phyloP scores from a whole-genome alignment of 2,797 vertebrate genomes.

The Coregonus suidteri region DNA sequence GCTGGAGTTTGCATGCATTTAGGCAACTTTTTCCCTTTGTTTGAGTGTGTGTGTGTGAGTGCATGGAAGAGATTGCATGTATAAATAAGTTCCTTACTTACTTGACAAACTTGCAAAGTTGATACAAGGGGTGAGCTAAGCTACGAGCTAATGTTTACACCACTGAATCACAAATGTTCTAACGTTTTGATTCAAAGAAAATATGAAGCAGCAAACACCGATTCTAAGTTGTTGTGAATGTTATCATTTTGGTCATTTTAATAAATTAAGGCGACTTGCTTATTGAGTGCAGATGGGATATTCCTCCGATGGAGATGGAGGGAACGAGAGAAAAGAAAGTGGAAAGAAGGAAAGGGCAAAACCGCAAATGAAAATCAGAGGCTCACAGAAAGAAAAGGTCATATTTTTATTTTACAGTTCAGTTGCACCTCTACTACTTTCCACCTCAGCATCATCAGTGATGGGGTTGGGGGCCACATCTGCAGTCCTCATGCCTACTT shows the following conservation, averaged over 20 bases:
- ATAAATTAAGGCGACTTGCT: background rate
- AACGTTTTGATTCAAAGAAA: background rate
- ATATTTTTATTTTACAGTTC: background rate
- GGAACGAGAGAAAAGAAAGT: background rate
- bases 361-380: background rate
- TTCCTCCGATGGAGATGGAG: background rate
- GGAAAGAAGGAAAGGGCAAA: background rate
- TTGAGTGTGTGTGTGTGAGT: no score
- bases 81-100: background rate
- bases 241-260: background rate
- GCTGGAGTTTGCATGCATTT: background rate
- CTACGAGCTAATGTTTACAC: background rate
- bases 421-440: background rate
- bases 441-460: no score
- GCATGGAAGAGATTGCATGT: background rate
- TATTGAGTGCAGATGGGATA: background rate
- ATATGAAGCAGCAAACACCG: background rate
- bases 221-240: background rate
- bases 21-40: no score
- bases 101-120: background rate
- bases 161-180: background rate
- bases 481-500: no score
- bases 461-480: no score
- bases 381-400: background rate
- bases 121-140: background rate